Base-by-base conservation (phyloP, 2,113 vertebrate genomes). In the Nannobrachium achirus region DNA sequence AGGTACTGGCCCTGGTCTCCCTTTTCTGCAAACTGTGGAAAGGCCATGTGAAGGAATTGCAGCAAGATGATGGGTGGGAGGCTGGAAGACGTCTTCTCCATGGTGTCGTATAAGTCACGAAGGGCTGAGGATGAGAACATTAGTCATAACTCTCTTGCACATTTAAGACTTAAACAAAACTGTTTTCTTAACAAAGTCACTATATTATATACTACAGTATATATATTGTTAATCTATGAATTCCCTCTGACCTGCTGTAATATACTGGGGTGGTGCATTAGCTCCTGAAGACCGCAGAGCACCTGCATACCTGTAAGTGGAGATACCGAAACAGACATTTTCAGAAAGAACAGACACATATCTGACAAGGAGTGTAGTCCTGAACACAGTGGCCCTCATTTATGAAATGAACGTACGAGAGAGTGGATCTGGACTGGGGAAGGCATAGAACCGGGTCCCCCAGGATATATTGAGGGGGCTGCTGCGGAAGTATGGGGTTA, bases 11-110 rank as follows among this genome's bases (percentile, higher is more conserved):
- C 98, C 93, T 99, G 98, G 52, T 99, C 98, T 0, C 97, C 97
- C 75, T 99, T 99, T 88, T 99, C 97, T 39, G 97, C 97, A 88
- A 99, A 99, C 92, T 99, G 97, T 69, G 98, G 97, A 83, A 99
- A 99, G 90, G 97, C 97, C 97, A 99, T 97, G 76, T 99, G 97
- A 85, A 99, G 95, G 88, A 99, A 99, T 82, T 99, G 98, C 89
- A 99, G 95, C 63, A 99, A 90, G 87, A 99, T 98, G 82, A 99
- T 98, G 62, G 98, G 98, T 33, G 97, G 97, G 78, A 99, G 97
- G 93, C 96, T 98, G 81, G 98, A 97, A 51, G 97, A 97, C 64
- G 96, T 99, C 94, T 98, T 99, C 79, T 99, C 97, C 98, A 99
- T 99, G 68, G 97, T 98, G 89, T 98, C 96, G 81, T 96, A 99